Conservation (phyloP, 2,797 vertebrate genomes). For the Lutjanus argentimaculatus region DNA sequence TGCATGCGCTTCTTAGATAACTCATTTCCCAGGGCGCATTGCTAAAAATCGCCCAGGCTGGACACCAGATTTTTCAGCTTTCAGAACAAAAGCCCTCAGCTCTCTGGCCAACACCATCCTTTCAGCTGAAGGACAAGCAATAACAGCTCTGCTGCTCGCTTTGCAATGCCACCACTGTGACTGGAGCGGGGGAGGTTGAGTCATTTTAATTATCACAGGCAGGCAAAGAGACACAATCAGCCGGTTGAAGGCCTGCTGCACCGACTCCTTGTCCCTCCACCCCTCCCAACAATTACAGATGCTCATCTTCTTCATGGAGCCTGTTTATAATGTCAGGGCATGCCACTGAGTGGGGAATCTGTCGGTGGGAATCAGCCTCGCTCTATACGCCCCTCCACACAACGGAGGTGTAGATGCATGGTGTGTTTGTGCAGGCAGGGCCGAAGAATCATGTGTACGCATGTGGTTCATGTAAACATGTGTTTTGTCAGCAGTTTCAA, state of each 20-base stretch:
- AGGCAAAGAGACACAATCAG: constrained; percentile 76
- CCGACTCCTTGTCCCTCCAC: constrained; percentile 19
- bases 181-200: constrained; percentile 41
- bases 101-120: constrained; percentile 56
- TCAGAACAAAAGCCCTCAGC: constrained; percentile 75
- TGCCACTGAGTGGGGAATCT: constrained; percentile 28
- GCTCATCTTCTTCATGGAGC: constrained; percentile 57
- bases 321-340: constrained; percentile 68
- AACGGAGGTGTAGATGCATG: constrained; percentile 7
- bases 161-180: constrained; percentile 42
- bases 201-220: constrained; percentile 78
- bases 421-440: constrained; percentile 12
- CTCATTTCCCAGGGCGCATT: constrained; percentile 73
- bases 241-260: constrained; percentile 48
- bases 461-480: constrained; percentile 22
- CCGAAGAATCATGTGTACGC: background rate
- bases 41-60: constrained; percentile 67
- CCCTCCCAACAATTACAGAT: constrained; percentile 66
- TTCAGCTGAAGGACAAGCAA: constrained; percentile 72
- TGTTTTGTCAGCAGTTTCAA: constrained; percentile 45
- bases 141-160: constrained; percentile 49
- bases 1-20: constrained; percentile 76
- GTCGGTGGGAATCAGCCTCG: constrained; percentile 49
- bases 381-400: constrained; percentile 5
- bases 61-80: constrained; percentile 61